Percentiles rank a stretch among this genome's conserved stretches.
Conservation (phyloP, 1,140 invertebrate species). For the Pinna nobilis region DNA sequence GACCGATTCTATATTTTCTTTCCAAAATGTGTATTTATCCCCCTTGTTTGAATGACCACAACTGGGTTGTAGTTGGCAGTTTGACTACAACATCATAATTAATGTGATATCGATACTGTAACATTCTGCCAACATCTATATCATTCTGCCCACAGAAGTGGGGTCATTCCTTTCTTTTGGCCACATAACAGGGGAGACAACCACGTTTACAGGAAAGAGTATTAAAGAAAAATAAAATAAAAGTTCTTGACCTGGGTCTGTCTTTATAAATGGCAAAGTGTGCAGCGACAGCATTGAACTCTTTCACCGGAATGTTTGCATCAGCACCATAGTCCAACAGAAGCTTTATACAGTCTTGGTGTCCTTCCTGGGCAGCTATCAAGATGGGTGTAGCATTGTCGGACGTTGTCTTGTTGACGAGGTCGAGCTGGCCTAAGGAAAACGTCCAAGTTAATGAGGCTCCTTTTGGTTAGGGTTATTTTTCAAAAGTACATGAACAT, state of each 20-base stretch:
- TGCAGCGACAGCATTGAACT: constrained; percentile 63
- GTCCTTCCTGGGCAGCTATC: constrained; percentile 73
- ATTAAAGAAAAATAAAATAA: background rate
- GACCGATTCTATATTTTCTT: no score
- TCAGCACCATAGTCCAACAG: constrained; percentile 68
- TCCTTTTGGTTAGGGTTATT: no score
- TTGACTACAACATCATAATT: no score
- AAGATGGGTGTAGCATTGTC: constrained; percentile 73
- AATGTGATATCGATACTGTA: background rate
- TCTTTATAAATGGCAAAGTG: constrained; percentile 70
- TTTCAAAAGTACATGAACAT: no score
- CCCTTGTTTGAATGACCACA: no score
- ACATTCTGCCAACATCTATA: background rate
- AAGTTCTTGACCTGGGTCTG: constrained; percentile 53
- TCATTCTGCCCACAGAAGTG: background rate
- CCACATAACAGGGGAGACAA: background rate
- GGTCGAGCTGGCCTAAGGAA: constrained; percentile 49
- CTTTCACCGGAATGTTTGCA: constrained; percentile 62
- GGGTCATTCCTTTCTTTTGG: background rate
- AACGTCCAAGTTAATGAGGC: no score
- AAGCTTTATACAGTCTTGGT: constrained; percentile 62
- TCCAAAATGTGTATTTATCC: no score
- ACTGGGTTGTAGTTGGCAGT: no score
- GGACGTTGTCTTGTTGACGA: constrained; percentile 66
- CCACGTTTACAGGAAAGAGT: background rate